Base-by-base conservation (phyloP, 2,888 invertebrate species). In the Steinernema scapterisci region DNA sequence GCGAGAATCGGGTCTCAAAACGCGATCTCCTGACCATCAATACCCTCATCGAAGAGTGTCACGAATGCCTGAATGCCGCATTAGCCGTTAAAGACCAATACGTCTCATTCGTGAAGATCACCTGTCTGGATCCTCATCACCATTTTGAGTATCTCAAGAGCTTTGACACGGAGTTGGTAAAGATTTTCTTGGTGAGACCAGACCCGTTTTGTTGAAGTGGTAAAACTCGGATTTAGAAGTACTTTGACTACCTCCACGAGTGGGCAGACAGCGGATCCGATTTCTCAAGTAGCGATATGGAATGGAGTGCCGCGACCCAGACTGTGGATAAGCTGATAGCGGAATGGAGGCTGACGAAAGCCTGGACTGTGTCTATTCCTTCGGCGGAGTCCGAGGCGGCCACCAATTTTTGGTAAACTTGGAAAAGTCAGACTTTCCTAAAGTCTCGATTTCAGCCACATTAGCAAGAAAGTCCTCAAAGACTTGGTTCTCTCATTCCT, bases 41-140 rank as follows among this genome's bases (percentile, higher is more conserved):
- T 25, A 83, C 86, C 91, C 88, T 95, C 71, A 93, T 94, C 90
- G 92, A 93, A 86, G 96, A 97, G 89, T 91, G 95, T 79, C 93
- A 94, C 78, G 95, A 96, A 85, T 94, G 94, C 0, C 89, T 97
- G 73, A 92, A 92, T 83, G 92, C 94, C 70, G 94, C 95, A 16
- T 92, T 93, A 51, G 91, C 92, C 75, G 93, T 94, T 89, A 92
- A 94, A 16, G 92, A 92, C 83, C 92, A 93, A 85, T 94, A 89
- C 79, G 87, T 88, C 75, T 83, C 85, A 46, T 88, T 89, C 86
- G 88, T 89, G 21, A 77, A 80, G 48, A 84, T 88, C 5, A 88
- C 89, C 45, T 87, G 88, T 44, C 78, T 38, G 43, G 46, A 73
- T 23, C 46, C 79, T 21, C 48, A 52, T 11, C 74, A 56, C 19